phyloP scores from a whole-genome alignment of 2,113 vertebrate genomes.

The Thamnophis sirtalis region DNA sequence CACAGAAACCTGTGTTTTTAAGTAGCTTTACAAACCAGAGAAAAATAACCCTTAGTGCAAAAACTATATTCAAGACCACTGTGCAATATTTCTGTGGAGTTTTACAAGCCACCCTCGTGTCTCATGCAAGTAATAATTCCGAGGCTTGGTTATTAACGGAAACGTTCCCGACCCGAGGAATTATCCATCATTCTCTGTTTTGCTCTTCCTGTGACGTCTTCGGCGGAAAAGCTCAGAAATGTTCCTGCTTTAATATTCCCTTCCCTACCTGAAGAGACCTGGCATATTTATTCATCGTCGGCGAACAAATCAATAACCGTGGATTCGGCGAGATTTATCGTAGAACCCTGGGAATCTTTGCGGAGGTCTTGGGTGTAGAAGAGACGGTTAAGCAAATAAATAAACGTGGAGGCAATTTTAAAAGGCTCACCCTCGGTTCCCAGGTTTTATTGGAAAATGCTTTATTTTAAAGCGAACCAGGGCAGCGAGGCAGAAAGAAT shows the following conservation, averaged over 20 bases:
- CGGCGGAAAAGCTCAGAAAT: slow-evolving; percentile 19
- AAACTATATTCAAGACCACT: slow-evolving; percentile 27
- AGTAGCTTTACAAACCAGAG: background rate
- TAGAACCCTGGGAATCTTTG: background rate
- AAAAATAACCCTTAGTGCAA: slow-evolving; percentile 38
- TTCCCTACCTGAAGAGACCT: background rate
- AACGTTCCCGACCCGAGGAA: slow-evolving; percentile 27
- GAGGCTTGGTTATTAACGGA: slow-evolving; percentile 37
- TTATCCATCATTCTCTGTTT: slow-evolving; percentile 5
- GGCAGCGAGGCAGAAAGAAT: background rate
- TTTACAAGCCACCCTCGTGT: slow-evolving; percentile 47
- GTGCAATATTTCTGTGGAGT: slow-evolving; percentile 22
- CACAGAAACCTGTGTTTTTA: background rate
- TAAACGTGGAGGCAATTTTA: slow-evolving; percentile 41
- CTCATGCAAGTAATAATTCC: slow-evolving; percentile 41
- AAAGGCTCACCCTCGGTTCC: background rate
- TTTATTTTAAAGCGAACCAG: slow-evolving; percentile 17
- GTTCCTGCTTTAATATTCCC: slow-evolving; percentile 25
- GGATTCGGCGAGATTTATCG: background rate
- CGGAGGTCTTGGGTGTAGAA: background rate
- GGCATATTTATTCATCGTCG: slow-evolving; percentile 32
- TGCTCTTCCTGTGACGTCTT: background rate
- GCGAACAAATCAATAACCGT: slow-evolving; percentile 41
- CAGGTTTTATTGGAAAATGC: slow-evolving; percentile 19
- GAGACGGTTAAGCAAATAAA: background rate